Evolutionary conservation across 2,113 vertebrate species (phyloP), one percentile per base, ranked within the genome.

Genomic region (Petrocephalus zakoni): DNA sequence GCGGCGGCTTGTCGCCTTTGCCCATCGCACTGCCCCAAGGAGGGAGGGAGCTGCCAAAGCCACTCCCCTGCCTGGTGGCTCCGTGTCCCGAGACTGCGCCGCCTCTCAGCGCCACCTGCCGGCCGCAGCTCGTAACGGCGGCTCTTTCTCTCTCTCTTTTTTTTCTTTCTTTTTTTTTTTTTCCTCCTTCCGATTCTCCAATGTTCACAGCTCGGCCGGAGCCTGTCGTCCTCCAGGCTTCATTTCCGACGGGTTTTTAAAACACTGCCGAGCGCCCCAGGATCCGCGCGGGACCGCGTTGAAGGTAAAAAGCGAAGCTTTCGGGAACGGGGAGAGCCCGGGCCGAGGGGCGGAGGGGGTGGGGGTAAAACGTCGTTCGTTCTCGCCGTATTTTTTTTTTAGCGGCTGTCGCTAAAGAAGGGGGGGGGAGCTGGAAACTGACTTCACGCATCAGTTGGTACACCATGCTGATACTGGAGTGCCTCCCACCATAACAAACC

Each of bases 201-300:
- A 95, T 96, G 96, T 95, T 95, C 96, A 95, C 94, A 95, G 93
- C 95, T 95, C 94, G 95, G 95, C 95, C 95, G 92, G 95, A 96
- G 95, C 94, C 95, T 93, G 95, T 95, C 93, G 91, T 91, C 92
- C 91, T 93, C 92, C 93, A 92, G 90, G 95, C 95, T 95, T 94
- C 94, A 93, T 95, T 95, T 95, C 95, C 93, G 94, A 93, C 92
- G 94, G 95, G 95, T 94, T 92, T 92, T 91, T 93, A 93, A 78
- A 78, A 93, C 91, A 92, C 93, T 91, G 93, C 91, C 92, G 94
- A 93, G 93, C 93, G 92, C 92, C 92, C 93, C 93, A 91, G 84
- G 93, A 95, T 93, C 95, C 93, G 95, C 93, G 94, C 94, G 92
- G 93, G 94, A 94, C 93, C 95, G 93, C 93, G 92, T 93, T 92